Base-by-base conservation (phyloP, 2,797 vertebrate genomes). In the Enteromius trimaculatus region DNA sequence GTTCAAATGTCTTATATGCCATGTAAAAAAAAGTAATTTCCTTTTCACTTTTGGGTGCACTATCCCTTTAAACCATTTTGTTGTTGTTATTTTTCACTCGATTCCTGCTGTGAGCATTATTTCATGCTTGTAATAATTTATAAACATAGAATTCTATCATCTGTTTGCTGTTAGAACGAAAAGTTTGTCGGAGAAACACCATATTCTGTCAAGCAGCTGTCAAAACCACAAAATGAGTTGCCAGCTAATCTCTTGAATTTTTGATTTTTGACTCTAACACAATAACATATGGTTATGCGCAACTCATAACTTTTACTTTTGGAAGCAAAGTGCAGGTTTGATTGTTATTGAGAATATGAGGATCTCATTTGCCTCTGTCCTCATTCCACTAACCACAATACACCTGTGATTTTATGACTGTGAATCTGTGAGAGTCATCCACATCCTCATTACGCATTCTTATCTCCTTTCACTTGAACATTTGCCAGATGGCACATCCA, bases 371-470 rank as follows among this genome's bases (percentile, higher is more conserved):
- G 87, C 90, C 87, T 92, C 83, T 85, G 89, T 88, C 89, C 92
- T 94, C 92, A 94, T 93, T 92, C 89, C 90, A 91, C 90, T 92
- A 92, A 92, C 89, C 23, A 47, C 66, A 64, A 29, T 64, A 39
- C 44, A 75, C 92, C 93, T 94, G 92, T 53, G 71, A 82, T 51
- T 76, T 60, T 75, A 8, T 34, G 14, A 42, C 49, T 71, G 23
- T 49, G 39, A 93, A 93, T 93, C 87, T 92, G 93, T 90, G 84
- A 90, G 88, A 94, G 91, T 93, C 92, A 92, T 91, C 90, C 91
- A 87, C 89, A 88, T 91, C 91, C 92, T 95, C 93, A 95, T 95
- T 94, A 95, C 87, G 91, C 92, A 92, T 93, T 92, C 93, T 94
- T 94, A 94, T 95, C 94, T 93, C 88, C 87, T 87, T 89, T 90